A percentile compares a stretch with the other conserved stretches of the same genome.
phyloP scores from a whole-genome alignment of 1,140 invertebrate species.

The Drosophila teissieri region DNA sequence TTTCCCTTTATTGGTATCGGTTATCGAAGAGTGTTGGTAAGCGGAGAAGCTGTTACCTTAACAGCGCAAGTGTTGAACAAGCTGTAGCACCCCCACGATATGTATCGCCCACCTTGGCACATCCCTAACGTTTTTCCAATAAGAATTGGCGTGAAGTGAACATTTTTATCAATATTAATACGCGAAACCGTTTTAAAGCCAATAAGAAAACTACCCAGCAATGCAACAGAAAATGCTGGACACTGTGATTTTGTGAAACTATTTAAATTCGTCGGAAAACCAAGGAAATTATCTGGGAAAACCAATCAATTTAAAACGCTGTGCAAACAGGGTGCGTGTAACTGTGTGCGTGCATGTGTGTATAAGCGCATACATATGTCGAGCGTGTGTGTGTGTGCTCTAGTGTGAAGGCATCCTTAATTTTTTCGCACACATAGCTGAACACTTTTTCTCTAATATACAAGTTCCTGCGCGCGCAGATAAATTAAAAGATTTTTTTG shows the following conservation, averaged over 20 bases:
- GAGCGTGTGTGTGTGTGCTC: slow-evolving; percentile 53
- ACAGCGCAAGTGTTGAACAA: neutral
- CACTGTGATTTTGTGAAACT: slow-evolving; percentile 44
- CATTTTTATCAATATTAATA: slow-evolving; percentile 43
- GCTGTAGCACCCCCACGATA: slow-evolving; percentile 11
- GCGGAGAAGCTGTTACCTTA: slow-evolving; percentile 1
- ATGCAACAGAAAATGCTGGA: slow-evolving; percentile 47
- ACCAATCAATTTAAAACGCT: slow-evolving; percentile 66
- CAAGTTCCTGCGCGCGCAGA: slow-evolving; percentile 30
- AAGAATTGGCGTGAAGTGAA: slow-evolving; percentile 42
- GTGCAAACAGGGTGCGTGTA: slow-evolving; percentile 72
- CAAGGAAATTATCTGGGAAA: slow-evolving; percentile 45
- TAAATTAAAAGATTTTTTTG: neutral
- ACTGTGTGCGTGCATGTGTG: slow-evolving; percentile 54
- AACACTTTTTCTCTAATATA: slow-evolving; percentile 59
- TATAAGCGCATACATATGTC: slow-evolving; percentile 40
- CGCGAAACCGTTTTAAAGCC: slow-evolving; percentile 15
- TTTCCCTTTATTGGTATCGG: neutral
- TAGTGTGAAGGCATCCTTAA: slow-evolving; percentile 14
- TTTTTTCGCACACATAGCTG: slow-evolving; percentile 6
- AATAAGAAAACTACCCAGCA: slow-evolving; percentile 18
- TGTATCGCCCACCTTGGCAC: slow-evolving; percentile 11
- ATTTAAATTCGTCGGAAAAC: slow-evolving; percentile 27
- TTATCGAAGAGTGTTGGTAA: neutral
- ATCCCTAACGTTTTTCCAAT: slow-evolving; percentile 34